Evolutionary conservation across 2,113 vertebrate species (phyloP).

Genomic region (Oceanodroma tethys): DNA sequence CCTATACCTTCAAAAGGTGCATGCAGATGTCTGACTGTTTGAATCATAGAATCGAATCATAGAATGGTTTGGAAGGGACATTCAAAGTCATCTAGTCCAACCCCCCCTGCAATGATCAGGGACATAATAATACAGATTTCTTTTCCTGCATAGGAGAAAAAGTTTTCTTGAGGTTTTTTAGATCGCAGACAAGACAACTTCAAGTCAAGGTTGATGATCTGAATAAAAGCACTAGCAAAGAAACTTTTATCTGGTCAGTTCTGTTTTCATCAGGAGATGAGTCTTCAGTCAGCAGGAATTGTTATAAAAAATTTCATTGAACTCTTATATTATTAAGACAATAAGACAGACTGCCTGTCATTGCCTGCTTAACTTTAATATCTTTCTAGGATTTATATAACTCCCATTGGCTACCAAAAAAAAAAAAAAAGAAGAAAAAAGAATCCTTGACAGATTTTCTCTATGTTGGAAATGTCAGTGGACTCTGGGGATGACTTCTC

Average conservation of each 20-base stretch:
- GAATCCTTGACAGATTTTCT: background rate
- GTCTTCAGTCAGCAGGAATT: background rate
- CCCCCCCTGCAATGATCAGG: background rate
- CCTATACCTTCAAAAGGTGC: background rate
- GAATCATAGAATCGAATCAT: no score
- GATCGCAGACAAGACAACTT: background rate
- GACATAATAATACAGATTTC: background rate
- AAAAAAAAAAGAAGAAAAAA: background rate
- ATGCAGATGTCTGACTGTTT: background rate
- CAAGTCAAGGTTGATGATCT: background rate
- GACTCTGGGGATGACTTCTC: background rate
- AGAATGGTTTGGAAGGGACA: background rate
- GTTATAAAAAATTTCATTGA: background rate
- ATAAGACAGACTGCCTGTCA: background rate
- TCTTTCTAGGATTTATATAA: background rate
- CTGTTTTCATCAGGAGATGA: background rate
- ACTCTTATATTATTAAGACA: background rate
- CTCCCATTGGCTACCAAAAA: background rate
- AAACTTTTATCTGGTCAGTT: background rate
- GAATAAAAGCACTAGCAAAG: background rate
- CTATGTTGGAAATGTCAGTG: background rate
- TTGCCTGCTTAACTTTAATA: background rate
- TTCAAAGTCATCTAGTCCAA: background rate
- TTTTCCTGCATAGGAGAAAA: background rate
- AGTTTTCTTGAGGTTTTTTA: background rate